These are phyloP conservation scores for Fregata magnificens DNA, from an alignment of 2,113 vertebrate species.

Conservation along the genomic window DNA sequence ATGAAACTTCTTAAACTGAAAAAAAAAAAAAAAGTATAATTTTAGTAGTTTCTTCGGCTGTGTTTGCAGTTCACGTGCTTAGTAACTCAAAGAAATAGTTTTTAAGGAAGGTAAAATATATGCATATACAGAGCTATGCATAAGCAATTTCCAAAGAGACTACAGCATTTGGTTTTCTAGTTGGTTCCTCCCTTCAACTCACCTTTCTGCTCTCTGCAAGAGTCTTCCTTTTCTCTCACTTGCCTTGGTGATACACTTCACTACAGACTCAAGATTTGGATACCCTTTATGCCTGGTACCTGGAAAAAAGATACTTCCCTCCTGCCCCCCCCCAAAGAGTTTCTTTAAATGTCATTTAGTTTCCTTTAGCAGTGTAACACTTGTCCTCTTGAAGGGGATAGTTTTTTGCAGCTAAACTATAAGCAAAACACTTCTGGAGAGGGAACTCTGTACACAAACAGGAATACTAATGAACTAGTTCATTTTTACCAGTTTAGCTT, in stretches of 20 bases:
- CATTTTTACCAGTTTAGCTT: background rate
- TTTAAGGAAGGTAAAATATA: background rate
- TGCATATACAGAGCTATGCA: background rate
- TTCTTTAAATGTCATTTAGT: background rate
- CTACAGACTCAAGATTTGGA: background rate
- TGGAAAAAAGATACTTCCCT: background rate
- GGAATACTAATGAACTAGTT: background rate
- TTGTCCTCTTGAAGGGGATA: background rate
- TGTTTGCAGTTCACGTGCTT: background rate
- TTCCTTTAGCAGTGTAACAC: background rate
- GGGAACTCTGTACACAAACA: rapidly evolving
- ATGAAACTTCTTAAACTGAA: background rate
- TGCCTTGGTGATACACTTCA: background rate
- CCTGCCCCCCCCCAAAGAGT: background rate
- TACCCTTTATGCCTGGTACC: background rate
- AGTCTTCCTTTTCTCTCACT: background rate
- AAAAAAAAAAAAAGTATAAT: background rate
- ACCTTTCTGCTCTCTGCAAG: background rate
- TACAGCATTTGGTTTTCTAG: background rate
- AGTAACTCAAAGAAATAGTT: background rate
- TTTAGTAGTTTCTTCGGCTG: background rate
- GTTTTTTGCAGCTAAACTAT: background rate
- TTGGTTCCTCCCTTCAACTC: background rate
- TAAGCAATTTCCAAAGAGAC: background rate
- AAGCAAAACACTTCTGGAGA: background rate